These are phyloP conservation scores for Meiosimyza decipiens DNA, from an alignment of 2,888 invertebrate genomes.

Conservation along the genomic window DNA sequence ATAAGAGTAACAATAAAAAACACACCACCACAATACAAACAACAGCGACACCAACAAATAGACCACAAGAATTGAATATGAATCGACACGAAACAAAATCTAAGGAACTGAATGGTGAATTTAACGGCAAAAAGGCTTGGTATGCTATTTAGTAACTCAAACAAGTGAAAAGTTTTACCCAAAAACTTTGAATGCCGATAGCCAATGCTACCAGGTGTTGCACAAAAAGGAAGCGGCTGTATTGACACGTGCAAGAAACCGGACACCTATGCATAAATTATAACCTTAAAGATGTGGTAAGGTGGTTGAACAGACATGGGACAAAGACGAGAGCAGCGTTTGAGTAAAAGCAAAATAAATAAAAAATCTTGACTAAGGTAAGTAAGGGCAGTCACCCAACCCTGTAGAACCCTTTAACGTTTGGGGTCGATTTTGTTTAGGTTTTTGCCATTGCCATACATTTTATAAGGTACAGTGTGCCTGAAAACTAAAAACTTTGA, in stretches of 20 bases:
- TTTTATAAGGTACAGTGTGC: no score
- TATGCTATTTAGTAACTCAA: conserved; percentile 3
- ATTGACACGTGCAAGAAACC: conserved; percentile 28
- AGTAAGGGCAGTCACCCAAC: background rate
- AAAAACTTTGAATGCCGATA: conserved; percentile 6
- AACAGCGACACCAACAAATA: conserved; percentile 2
- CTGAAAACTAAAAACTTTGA: no score
- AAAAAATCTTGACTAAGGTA: conserved; percentile 7
- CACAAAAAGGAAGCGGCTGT: conserved; percentile 3
- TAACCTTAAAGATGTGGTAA: background rate
- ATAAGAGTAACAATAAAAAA: background rate
- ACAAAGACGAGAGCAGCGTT: background rate
- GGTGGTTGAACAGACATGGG: background rate
- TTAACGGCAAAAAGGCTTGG: no score
- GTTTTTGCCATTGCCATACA: no score
- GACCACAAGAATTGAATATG: no score
- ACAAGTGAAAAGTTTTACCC: conserved; percentile 5
- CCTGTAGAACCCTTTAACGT: background rate
- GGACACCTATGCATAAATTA: conserved; percentile 30
- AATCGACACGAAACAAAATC: no score
- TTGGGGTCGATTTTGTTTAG: background rate
- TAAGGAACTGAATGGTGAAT: no score
- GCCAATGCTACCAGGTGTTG: background rate
- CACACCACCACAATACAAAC: background rate
- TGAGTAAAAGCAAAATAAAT: conserved; percentile 3